Evolutionary conservation across 2,113 vertebrate genomes (phyloP).

Genomic region (Podocnemis expansa): DNA sequence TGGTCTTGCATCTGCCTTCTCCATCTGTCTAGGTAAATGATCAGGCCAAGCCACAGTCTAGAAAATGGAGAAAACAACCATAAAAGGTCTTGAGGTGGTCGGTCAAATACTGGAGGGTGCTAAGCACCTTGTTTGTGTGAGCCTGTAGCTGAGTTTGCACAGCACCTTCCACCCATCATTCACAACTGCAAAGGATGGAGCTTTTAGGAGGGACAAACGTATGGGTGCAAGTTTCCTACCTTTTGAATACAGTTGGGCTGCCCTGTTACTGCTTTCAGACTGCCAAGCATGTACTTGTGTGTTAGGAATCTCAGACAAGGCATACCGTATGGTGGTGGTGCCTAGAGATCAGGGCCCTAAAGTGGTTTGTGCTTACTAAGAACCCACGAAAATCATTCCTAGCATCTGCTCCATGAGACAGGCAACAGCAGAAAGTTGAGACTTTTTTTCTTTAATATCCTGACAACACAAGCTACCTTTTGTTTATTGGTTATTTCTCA

Average conservation of each 20-base stretch:
- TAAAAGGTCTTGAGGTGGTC: background rate
- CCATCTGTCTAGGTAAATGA: background rate
- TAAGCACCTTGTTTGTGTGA: background rate
- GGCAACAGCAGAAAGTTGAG: background rate
- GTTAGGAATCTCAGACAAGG: background rate
- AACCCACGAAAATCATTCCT: background rate
- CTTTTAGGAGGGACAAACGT: background rate
- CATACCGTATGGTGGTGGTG: background rate
- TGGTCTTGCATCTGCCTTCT: background rate
- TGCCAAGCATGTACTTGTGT: background rate
- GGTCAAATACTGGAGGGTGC: background rate
- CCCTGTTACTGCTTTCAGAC: background rate
- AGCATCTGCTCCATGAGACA: background rate
- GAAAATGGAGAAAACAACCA: background rate
- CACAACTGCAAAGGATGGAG: background rate
- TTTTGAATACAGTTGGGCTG: background rate
- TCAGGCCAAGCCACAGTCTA: background rate
- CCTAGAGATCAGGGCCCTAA: background rate
- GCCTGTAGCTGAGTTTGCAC: background rate
- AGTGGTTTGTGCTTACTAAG: background rate
- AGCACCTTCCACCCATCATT: background rate
- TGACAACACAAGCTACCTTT: background rate
- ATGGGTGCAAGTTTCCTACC: background rate
- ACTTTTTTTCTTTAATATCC: background rate
- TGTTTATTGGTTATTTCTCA: background rate